A percentile compares a stretch with the other conserved stretches of the same genome.
phyloP scores from a whole-genome alignment of 2,113 vertebrate species.

The Nesoenas mayeri region DNA sequence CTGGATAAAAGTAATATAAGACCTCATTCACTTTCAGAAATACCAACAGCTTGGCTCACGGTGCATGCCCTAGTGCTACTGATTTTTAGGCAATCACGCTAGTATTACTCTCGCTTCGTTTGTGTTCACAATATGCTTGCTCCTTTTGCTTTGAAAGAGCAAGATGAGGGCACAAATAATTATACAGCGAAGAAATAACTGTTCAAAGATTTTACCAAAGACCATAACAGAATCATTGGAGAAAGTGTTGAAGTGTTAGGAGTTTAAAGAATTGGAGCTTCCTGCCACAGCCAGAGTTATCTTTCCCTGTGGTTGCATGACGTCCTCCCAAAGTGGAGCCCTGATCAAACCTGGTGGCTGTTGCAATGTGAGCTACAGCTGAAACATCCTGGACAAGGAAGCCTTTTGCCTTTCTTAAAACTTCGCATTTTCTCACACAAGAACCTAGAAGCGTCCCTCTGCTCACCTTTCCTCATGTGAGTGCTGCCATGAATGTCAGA shows the following conservation, averaged over 20 bases:
- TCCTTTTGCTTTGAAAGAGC: neutral
- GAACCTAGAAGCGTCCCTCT: neutral
- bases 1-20: neutral
- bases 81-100: neutral
- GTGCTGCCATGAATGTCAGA: neutral
- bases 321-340: neutral
- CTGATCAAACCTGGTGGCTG: neutral
- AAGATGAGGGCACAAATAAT: neutral
- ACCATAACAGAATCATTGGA: neutral
- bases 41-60: neutral
- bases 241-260: neutral
- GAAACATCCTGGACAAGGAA: neutral
- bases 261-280: neutral
- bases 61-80: neutral
- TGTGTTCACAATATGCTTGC: neutral
- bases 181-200: neutral
- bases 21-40: neutral
- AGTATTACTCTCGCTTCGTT: neutral
- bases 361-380: neutral
- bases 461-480: neutral
- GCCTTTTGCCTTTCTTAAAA: neutral
- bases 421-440: neutral
- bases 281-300: neutral
- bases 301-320: neutral
- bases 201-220: neutral